Conservation (phyloP, 2,888 invertebrate genomes). For the Crocallis elinguaria region DNA sequence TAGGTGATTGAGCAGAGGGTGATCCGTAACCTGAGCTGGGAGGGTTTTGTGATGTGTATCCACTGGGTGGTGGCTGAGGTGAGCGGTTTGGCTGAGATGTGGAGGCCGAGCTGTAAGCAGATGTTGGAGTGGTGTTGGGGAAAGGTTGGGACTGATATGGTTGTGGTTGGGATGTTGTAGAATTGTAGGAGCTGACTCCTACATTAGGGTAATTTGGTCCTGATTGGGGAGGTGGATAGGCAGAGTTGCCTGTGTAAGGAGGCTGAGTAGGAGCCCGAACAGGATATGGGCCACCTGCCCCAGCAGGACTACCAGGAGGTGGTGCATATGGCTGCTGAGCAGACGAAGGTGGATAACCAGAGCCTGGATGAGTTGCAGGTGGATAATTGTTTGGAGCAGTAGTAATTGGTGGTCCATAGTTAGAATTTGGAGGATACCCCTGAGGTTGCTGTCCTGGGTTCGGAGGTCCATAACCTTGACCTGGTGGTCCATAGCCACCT, state of each 20-base stretch:
- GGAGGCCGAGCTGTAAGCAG: slow-evolving; percentile 82
- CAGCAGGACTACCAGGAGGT: slow-evolving; percentile 75
- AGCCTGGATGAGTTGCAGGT: slow-evolving; percentile 78
- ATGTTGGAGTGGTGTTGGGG: slow-evolving; percentile 78
- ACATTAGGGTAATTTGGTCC: slow-evolving; percentile 78
- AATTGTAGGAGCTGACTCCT: slow-evolving; percentile 77
- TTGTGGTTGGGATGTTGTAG: slow-evolving; percentile 77
- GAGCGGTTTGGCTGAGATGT: slow-evolving; percentile 81
- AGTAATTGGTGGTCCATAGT: slow-evolving; percentile 86
- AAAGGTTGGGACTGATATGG: slow-evolving; percentile 81
- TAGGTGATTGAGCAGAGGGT: slow-evolving; percentile 87
- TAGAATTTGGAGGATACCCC: slow-evolving; percentile 87
- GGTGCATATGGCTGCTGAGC: slow-evolving; percentile 80
- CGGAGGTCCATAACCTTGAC: slow-evolving; percentile 87
- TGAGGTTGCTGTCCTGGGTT: slow-evolving; percentile 86
- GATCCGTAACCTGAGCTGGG: slow-evolving; percentile 85
- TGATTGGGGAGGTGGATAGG: slow-evolving; percentile 76
- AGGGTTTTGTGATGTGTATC: slow-evolving; percentile 85
- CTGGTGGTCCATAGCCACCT: slow-evolving; percentile 87
- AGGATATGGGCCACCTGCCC: slow-evolving; percentile 74
- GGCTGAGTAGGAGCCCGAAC: slow-evolving; percentile 75
- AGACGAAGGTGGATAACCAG: slow-evolving; percentile 76
- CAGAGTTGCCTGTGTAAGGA: slow-evolving; percentile 75
- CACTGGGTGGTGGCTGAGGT: slow-evolving; percentile 83
- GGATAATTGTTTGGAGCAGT: slow-evolving; percentile 85